Conservation (phyloP, 2,113 vertebrate genomes). For the Cololabis saira region DNA sequence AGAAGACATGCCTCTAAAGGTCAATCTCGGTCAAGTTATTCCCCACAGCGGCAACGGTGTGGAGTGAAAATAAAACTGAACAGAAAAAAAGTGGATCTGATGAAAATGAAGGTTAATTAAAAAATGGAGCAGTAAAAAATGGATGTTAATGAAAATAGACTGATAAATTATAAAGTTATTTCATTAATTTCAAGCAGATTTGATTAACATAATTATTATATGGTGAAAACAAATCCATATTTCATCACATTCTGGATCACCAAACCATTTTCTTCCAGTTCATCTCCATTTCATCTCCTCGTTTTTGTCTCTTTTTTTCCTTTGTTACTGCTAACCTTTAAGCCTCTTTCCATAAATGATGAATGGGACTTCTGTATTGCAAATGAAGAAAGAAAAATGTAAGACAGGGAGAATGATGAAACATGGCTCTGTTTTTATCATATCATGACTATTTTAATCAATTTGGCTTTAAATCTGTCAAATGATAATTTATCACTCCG, state of each 20-base stretch:
- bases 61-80: not conserved
- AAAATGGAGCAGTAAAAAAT: not conserved
- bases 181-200: not conserved
- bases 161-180: not conserved
- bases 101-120: not conserved
- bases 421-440: conserved; percentile 5
- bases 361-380: conserved; percentile 1
- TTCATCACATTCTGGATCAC: not conserved
- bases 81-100: not conserved
- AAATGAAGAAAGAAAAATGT: conserved; percentile 1
- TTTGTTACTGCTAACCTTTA: not conserved
- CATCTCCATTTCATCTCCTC: not conserved
- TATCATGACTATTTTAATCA: conserved; percentile 9
- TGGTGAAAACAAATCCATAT: not conserved
- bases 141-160: not conserved
- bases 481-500: not conserved
- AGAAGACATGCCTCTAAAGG: not conserved
- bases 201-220: not conserved
- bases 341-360: conserved; percentile 1
- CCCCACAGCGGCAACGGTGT: not conserved
- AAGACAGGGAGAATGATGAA: conserved; percentile 5
- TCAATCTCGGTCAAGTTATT: not conserved
- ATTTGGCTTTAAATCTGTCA: conserved; percentile 2
- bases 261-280: not conserved
- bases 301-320: not conserved